Percentiles rank a stretch among this genome's conserved stretches.
These are phyloP conservation scores for Paguma larvata DNA, from an alignment of 2,797 vertebrate genomes.

Conservation along the genomic window DNA sequence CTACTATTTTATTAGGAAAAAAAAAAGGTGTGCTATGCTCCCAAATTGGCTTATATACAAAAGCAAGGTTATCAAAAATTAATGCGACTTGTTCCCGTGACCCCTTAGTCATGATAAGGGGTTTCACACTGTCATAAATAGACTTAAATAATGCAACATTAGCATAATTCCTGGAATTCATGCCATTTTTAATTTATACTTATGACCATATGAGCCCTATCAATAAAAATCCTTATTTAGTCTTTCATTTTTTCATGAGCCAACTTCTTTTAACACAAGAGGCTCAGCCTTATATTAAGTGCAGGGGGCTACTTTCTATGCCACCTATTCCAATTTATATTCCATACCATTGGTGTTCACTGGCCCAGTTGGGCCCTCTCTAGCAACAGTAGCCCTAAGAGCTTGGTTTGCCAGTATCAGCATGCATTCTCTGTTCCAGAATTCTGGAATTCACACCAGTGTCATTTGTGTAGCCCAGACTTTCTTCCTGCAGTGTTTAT, in stretches of 20 bases:
- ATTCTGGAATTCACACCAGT: slow-evolving; percentile 42
- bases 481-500: slow-evolving; percentile 78
- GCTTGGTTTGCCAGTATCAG: not conserved
- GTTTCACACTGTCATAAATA: not conserved
- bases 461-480: slow-evolving; percentile 66
- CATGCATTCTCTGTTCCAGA: slow-evolving; percentile 13
- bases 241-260: not conserved
- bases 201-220: not conserved
- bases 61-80: slow-evolving; percentile 51
- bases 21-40: not conserved
- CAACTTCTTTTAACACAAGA: not conserved
- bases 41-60: not conserved
- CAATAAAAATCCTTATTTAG: not conserved
- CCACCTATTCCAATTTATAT: not conserved
- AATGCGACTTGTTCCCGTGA: not conserved
- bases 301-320: not conserved
- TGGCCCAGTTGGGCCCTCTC: not conserved
- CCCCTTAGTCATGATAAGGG: not conserved
- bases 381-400: not conserved
- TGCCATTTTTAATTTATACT: not conserved
- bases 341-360: not conserved
- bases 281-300: not conserved
- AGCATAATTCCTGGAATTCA: not conserved
- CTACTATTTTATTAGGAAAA: slow-evolving; percentile 2
- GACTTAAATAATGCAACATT: slow-evolving; percentile 10